These are phyloP conservation scores for Sinhomidia bicolor DNA, from an alignment of 2,888 invertebrate genomes.

Conservation along the genomic window DNA sequence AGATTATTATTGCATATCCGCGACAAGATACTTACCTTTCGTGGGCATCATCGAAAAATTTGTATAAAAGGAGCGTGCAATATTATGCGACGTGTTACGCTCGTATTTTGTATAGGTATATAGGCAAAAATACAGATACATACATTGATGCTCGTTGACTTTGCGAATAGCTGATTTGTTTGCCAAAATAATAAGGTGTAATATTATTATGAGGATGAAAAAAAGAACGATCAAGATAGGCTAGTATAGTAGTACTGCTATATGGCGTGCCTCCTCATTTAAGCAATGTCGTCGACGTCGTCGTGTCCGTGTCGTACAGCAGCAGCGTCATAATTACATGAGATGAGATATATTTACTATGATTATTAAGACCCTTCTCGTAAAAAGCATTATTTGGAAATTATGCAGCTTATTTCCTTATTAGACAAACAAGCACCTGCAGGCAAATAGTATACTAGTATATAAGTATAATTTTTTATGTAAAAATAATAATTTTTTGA, in stretches of 20 bases:
- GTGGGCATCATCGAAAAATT: not conserved
- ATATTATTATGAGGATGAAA: no score
- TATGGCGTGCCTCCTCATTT: not conserved
- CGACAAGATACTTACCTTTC: not conserved
- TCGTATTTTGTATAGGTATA: not conserved
- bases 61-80: constrained; percentile 19
- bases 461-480: no score
- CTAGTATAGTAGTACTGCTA: no score
- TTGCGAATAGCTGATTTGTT: not conserved
- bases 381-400: not conserved
- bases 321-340: not conserved
- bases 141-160: no score
- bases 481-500: no score
- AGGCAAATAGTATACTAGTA: no score
- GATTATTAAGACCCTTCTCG: not conserved
- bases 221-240: no score
- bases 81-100: no score
- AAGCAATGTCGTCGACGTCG: no score
- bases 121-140: no score
- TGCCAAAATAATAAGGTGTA: no score
- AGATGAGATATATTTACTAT: not conserved
- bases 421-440: not conserved
- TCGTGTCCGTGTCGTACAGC: not conserved
- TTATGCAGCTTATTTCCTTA: constrained; percentile 29
- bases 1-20: constrained; percentile 10